Percentiles rank a stretch among this genome's conserved stretches.
Conservation (phyloP, 2,888 invertebrate species). For the Netelia melanura region DNA sequence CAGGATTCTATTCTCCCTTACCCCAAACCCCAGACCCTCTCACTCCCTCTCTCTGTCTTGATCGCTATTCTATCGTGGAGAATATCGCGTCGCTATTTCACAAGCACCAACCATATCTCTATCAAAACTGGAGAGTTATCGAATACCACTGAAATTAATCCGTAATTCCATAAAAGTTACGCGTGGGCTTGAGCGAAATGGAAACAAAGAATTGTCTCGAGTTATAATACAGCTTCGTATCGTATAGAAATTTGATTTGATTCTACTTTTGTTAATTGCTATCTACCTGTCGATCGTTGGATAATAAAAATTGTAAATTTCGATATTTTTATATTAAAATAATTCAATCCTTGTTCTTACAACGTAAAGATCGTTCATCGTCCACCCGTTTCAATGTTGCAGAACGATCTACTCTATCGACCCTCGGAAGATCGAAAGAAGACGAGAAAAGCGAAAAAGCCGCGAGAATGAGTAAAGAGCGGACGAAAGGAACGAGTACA, state of each 20-base stretch:
- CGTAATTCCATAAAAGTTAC: neutral
- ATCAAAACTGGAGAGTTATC: slow-evolving; percentile 1
- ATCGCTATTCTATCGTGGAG: slow-evolving; percentile 47
- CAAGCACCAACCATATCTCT: slow-evolving; percentile 41
- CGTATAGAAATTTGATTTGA: no score
- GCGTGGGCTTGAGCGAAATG: neutral
- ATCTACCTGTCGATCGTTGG: neutral
- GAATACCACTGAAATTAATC: slow-evolving; percentile 34
- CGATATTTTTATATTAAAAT: neutral
- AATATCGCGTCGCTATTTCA: slow-evolving; percentile 62
- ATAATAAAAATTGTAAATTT: neutral
- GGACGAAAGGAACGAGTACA: slow-evolving; percentile 73
- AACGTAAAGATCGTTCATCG: neutral
- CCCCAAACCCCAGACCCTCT: neutral
- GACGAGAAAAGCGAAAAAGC: slow-evolving; percentile 45
- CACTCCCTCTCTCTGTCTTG: slow-evolving; percentile 26
- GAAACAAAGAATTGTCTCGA: neutral
- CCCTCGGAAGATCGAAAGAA: slow-evolving; percentile 12
- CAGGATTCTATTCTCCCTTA: slow-evolving; percentile 46
- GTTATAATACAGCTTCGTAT: no score
- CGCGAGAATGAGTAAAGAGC: slow-evolving; percentile 68
- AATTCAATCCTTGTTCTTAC: neutral
- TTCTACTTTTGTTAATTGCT: no score
- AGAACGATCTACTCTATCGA: slow-evolving; percentile 52
- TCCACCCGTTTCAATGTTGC: neutral